phyloP scores from a whole-genome alignment of 92 coral and sea anemone genomes.

The Palythoa grandiflora region DNA sequence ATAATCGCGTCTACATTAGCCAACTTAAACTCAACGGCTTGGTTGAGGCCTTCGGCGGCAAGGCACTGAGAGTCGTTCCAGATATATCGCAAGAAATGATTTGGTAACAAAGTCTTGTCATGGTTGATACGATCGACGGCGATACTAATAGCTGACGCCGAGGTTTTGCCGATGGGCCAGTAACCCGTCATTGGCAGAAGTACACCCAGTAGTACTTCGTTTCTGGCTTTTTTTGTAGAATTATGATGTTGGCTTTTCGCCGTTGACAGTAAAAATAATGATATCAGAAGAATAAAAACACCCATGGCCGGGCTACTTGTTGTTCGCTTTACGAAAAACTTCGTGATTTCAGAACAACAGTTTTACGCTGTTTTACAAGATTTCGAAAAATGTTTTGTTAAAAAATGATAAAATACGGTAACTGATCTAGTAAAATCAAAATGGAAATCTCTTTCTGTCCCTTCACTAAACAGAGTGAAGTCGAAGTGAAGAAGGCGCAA shows the following conservation, averaged over 20 bases:
- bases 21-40: slow-evolving; percentile 82
- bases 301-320: background rate
- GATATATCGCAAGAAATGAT: slow-evolving; percentile 77
- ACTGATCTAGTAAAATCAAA: background rate
- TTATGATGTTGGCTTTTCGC: background rate
- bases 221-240: background rate
- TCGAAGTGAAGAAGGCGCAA: background rate
- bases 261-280: background rate
- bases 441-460: background rate
- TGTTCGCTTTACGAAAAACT: background rate
- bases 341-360: background rate
- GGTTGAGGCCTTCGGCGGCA: slow-evolving; percentile 87
- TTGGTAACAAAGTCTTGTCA: slow-evolving; percentile 72
- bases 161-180: slow-evolving; percentile 92
- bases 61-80: slow-evolving; percentile 88
- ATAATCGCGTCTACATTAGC: slow-evolving; percentile 85
- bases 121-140: slow-evolving; percentile 83
- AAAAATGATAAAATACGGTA: background rate
- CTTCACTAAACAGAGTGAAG: no score
- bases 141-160: slow-evolving; percentile 85
- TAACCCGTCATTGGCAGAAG: slow-evolving; percentile 88
- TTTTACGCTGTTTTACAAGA: background rate
- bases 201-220: slow-evolving; percentile 74
- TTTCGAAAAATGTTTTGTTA: background rate
- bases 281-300: background rate